These are phyloP conservation scores for Machimus atricapillus DNA, from an alignment of 2,888 invertebrate species.

Conservation along the genomic window DNA sequence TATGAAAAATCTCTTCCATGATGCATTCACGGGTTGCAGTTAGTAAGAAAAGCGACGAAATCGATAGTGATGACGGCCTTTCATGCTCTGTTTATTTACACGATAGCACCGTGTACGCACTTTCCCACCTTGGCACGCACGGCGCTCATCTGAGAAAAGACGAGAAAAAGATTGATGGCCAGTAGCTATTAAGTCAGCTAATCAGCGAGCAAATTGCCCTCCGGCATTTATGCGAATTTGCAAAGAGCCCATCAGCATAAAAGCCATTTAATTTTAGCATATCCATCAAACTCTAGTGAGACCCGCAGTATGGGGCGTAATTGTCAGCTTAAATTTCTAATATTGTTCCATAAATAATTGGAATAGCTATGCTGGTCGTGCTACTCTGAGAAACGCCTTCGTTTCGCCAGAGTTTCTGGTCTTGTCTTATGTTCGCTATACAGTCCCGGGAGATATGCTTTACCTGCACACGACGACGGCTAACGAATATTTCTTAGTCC, in stretches of 20 bases:
- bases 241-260: neutral
- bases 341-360: neutral
- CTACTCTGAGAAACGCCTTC: conserved; percentile 7
- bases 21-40: neutral
- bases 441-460: conserved; percentile 9
- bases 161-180: conserved; percentile 5
- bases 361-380: neutral
- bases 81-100: conserved; percentile 8
- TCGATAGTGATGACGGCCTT: neutral
- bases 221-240: neutral
- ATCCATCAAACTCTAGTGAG: neutral
- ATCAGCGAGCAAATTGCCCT: neutral
- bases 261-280: neutral
- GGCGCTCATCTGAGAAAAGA: neutral
- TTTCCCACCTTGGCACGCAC: neutral
- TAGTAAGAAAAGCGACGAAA: neutral
- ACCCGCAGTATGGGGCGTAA: neutral
- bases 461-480: neutral
- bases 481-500: conserved; percentile 27
- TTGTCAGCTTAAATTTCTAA: conserved; percentile 1
- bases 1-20: neutral
- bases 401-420: neutral
- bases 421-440: neutral
- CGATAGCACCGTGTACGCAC: neutral
- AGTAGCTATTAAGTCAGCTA: neutral